A percentile compares a stretch with the other conserved stretches of the same genome.
Conservation (phyloP, 2,888 invertebrate genomes). For the Cephonodes hylas region DNA sequence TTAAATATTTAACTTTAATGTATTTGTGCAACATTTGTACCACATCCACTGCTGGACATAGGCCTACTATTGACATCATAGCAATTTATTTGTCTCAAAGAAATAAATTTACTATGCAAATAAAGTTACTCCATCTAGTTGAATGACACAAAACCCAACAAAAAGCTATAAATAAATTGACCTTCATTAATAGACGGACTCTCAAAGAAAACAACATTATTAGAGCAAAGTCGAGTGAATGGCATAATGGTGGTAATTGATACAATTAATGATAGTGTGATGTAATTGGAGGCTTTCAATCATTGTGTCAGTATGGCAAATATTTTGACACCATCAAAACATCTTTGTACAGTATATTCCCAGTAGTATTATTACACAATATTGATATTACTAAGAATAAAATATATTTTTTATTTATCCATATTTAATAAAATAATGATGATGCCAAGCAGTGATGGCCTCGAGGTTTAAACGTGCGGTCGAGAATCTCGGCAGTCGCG, state of each 20-base stretch:
- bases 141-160: background rate
- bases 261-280: background rate
- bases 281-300: background rate
- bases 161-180: background rate
- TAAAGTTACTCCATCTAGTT: background rate
- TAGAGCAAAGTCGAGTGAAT: background rate
- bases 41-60: no score
- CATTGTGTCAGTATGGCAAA: background rate
- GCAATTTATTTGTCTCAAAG: no score
- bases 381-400: no score
- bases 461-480: no score
- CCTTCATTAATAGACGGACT: background rate
- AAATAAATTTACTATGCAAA: background rate
- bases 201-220: background rate
- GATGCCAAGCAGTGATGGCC: no score
- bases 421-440: no score
- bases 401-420: no score
- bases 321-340: no score
- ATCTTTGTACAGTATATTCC: background rate
- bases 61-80: no score
- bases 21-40: no score
- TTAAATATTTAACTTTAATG: no score
- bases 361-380: background rate
- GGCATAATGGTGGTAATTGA: background rate
- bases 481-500: no score